Conservation (phyloP, 2,113 vertebrate species). For the Spheniscus mendiculus region DNA sequence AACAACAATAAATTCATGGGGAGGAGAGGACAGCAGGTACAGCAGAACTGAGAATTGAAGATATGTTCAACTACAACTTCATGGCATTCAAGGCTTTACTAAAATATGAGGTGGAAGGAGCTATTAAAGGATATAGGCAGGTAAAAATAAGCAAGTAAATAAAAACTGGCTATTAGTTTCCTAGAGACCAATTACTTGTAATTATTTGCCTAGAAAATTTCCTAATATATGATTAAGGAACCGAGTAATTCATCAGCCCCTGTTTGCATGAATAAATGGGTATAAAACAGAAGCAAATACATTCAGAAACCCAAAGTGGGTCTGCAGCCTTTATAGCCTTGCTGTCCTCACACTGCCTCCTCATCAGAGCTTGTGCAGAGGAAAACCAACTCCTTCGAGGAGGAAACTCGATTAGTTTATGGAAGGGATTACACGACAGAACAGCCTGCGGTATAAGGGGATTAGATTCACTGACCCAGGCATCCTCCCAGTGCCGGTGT, state of each 20-base stretch:
- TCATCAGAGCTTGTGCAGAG: accelerated
- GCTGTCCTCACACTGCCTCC: neutral
- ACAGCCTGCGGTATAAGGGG: neutral
- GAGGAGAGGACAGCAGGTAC: neutral
- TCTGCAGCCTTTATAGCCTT: neutral
- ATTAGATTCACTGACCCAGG: neutral
- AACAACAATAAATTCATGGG: neutral
- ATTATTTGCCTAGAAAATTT: neutral
- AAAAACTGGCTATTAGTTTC: neutral
- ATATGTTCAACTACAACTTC: neutral
- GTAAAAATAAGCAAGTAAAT: neutral
- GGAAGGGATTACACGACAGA: neutral
- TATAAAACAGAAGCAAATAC: accelerated
- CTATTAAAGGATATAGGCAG: neutral
- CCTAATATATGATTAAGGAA: accelerated
- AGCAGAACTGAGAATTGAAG: neutral
- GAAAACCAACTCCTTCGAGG: accelerated
- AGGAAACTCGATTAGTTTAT: accelerated
- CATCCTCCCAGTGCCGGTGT: accelerated
- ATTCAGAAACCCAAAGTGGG: accelerated
- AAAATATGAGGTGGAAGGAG: neutral
- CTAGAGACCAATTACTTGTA: neutral
- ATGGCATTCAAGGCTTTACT: neutral
- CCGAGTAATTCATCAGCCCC: neutral
- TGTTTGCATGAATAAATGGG: accelerated